A percentile compares a stretch with the other conserved stretches of the same genome.
Conservation (phyloP, 1,140 invertebrate species). For the Triops longicaudatus region DNA sequence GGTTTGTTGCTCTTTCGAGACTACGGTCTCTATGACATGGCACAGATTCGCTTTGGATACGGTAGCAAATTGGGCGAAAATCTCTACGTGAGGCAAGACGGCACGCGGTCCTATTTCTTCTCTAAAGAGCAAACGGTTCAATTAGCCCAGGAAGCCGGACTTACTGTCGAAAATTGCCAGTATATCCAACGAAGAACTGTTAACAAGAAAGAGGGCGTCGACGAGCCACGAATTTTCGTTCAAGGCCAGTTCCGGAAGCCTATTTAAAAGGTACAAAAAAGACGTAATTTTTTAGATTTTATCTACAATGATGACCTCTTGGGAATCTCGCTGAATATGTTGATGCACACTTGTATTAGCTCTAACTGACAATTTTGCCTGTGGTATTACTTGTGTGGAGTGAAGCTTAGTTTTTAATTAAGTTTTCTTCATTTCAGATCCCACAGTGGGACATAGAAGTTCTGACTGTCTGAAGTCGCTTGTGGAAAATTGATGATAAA, state of each 20-base stretch:
- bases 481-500: no score
- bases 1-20: slow-evolving; percentile 86
- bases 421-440: not conserved
- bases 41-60: slow-evolving; percentile 85
- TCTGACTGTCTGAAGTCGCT: no score
- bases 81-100: slow-evolving; percentile 94
- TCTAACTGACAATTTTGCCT: slow-evolving; percentile 29
- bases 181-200: slow-evolving; percentile 80
- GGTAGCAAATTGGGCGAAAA: slow-evolving; percentile 89
- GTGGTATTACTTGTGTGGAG: slow-evolving; percentile 31
- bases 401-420: slow-evolving; percentile 30
- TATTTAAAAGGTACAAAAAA: slow-evolving; percentile 16
- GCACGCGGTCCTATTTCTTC: slow-evolving; percentile 85
- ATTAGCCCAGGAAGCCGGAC: slow-evolving; percentile 58
- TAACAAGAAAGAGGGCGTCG: slow-evolving; percentile 81
- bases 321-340: slow-evolving; percentile 16
- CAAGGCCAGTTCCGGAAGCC: slow-evolving; percentile 69
- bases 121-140: slow-evolving; percentile 54
- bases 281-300: not conserved
- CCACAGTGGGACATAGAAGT: no score
- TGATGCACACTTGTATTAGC: slow-evolving; percentile 24
- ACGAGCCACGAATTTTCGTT: slow-evolving; percentile 82
- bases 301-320: slow-evolving; percentile 18
- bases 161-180: slow-evolving; percentile 53
- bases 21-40: slow-evolving; percentile 97